A percentile compares a stretch with the other conserved stretches of the same genome.
Conservation (phyloP, 1,140 invertebrate genomes). For the Leptestheria dahalacensis region DNA sequence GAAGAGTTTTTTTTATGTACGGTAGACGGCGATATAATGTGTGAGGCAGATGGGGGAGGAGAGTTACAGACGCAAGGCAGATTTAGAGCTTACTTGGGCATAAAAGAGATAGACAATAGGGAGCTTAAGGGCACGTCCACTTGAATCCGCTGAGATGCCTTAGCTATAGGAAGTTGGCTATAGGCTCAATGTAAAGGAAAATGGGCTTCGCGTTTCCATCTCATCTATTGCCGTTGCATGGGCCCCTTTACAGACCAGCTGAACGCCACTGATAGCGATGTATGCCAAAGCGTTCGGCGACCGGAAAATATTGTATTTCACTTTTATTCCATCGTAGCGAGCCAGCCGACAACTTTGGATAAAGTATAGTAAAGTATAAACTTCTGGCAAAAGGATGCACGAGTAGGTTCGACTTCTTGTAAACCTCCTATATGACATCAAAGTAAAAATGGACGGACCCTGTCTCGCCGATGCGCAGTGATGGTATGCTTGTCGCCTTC, state of each 20-base stretch:
- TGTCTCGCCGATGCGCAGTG: too few species aligned
- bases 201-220: not conserved
- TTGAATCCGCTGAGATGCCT: not conserved
- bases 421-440: too few species aligned
- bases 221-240: not conserved
- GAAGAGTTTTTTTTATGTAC: too few species aligned
- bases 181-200: not conserved
- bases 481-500: too few species aligned
- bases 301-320: not conserved
- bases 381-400: too few species aligned
- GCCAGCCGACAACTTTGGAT: too few species aligned
- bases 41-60: not conserved
- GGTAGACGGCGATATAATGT: too few species aligned
- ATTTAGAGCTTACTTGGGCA: not conserved
- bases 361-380: too few species aligned
- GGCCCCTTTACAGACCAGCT: not conserved
- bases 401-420: too few species aligned
- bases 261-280: not conserved
- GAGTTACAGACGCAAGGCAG: not conserved
- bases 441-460: too few species aligned
- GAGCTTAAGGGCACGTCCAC: not conserved
- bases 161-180: not conserved
- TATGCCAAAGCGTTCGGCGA: not conserved
- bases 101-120: not conserved
- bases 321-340: too few species aligned